These are phyloP conservation scores for Pseudolycoriella hygida DNA, from an alignment of 2,888 invertebrate genomes.

Conservation along the genomic window DNA sequence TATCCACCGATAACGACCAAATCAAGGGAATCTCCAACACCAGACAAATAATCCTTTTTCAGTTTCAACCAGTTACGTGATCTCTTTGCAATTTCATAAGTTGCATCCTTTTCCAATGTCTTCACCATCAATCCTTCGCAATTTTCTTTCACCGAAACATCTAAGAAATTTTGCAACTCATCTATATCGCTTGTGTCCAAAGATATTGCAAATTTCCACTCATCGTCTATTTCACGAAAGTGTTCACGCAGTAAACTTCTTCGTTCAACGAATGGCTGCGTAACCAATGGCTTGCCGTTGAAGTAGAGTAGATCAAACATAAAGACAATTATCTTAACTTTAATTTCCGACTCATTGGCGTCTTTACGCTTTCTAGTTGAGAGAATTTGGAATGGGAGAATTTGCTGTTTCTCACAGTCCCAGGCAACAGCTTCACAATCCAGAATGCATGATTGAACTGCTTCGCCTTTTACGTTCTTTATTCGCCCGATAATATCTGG, in stretches of 20 bases:
- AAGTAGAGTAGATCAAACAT: slow-evolving; percentile 90
- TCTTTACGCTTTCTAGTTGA: slow-evolving; percentile 91
- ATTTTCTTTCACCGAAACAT: slow-evolving; percentile 86
- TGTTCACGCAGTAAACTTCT: slow-evolving; percentile 52
- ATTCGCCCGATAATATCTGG: slow-evolving; percentile 78
- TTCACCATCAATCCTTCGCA: slow-evolving; percentile 99
- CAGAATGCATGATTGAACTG: slow-evolving; percentile 67
- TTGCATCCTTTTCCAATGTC: slow-evolving; percentile 67
- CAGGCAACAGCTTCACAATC: slow-evolving; percentile 97
- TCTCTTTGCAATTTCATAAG: slow-evolving; percentile 93
- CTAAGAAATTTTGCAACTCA: slow-evolving; percentile 84
- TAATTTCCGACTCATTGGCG: slow-evolving; percentile 32
- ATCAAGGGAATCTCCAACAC: slow-evolving; percentile 91
- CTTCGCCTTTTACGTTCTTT: slow-evolving; percentile 32
- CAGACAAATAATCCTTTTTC: slow-evolving; percentile 95
- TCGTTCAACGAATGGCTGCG: slow-evolving; percentile 53
- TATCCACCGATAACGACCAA: slow-evolving; percentile 92
- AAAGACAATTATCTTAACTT: slow-evolving; percentile 79
- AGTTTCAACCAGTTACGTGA: slow-evolving; percentile 90
- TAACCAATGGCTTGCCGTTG: slow-evolving; percentile 73
- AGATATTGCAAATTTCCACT: slow-evolving; percentile 75
- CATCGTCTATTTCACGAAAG: slow-evolving; percentile 54
- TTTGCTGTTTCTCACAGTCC: slow-evolving; percentile 71
- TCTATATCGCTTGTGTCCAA: slow-evolving; percentile 73
- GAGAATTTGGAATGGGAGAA: slow-evolving; percentile 90